A percentile compares a stretch with the other conserved stretches of the same genome.
Evolutionary conservation across 2,888 invertebrate species (phyloP).

Genomic region (Ectemnius cavifrons): DNA sequence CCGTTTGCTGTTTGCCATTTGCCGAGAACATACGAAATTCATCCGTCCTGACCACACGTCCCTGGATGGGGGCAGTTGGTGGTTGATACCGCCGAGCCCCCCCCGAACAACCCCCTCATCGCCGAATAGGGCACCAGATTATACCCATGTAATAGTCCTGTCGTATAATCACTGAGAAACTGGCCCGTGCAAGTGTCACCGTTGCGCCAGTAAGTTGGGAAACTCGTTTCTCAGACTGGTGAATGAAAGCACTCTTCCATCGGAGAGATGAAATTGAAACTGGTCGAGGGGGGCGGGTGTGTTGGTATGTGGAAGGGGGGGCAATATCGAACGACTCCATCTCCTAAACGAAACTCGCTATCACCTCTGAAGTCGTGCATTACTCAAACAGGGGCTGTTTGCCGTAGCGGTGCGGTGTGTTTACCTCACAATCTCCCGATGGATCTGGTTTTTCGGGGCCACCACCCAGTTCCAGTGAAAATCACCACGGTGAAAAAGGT

Average conservation of each 20-base stretch:
- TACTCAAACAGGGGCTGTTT: background rate
- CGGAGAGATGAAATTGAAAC: no score
- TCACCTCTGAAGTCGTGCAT: no score
- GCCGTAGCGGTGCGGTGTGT: background rate
- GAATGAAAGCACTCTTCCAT: no score
- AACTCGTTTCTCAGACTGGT: no score
- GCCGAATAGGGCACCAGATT: constrained; percentile 1
- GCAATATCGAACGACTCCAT: constrained; percentile 1
- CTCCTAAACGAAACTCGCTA: background rate
- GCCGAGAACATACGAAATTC: constrained; percentile 63
- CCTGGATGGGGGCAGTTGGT: constrained; percentile 47
- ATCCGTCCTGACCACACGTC: constrained; percentile 62
- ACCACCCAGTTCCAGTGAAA: background rate
- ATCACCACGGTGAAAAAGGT: background rate
- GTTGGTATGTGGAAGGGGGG: background rate
- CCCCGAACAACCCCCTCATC: background rate
- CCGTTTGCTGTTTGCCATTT: constrained; percentile 62
- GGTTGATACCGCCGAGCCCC: background rate
- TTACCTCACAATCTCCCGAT: constrained; percentile 3
- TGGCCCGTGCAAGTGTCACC: no score
- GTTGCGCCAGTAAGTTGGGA: no score
- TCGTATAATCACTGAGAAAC: no score
- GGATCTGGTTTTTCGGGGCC: background rate
- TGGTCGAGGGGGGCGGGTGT: no score
- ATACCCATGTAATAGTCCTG: no score